phyloP scores from a whole-genome alignment of 1,140 invertebrate species.

The Brachystomella parvula region DNA sequence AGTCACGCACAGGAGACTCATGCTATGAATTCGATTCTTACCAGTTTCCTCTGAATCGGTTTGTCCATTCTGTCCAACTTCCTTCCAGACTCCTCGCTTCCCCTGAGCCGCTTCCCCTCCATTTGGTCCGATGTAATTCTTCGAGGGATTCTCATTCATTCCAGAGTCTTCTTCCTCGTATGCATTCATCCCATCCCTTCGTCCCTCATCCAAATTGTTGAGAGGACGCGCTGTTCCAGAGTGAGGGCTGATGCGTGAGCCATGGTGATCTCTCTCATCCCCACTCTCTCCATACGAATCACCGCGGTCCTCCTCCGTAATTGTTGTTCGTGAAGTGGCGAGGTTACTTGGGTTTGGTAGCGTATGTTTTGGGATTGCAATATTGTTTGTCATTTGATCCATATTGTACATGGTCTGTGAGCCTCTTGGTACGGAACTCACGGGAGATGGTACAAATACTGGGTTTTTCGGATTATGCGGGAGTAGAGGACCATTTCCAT shows the following conservation, averaged over 20 bases:
- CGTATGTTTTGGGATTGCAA: conserved; percentile 37
- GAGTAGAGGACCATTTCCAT: not conserved
- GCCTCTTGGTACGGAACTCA: conserved; percentile 25
- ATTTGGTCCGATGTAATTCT: conserved; percentile 23
- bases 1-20: conserved; percentile 9
- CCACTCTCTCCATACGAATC: conserved; percentile 19
- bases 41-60: conserved; percentile 33
- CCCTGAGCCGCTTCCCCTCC: conserved; percentile 29
- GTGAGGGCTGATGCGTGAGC: conserved; percentile 23
- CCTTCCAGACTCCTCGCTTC: conserved; percentile 34
- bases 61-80: conserved; percentile 27
- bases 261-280: conserved; percentile 14
- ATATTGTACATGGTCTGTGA: conserved; percentile 38
- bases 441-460: conserved; percentile 36
- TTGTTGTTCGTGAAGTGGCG: conserved; percentile 35
- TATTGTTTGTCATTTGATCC: conserved; percentile 39
- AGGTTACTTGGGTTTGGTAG: conserved; percentile 37
- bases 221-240: conserved; percentile 18
- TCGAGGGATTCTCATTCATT: conserved; percentile 24
- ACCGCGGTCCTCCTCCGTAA: conserved; percentile 20
- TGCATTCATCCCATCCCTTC: conserved; percentile 27
- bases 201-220: conserved; percentile 34
- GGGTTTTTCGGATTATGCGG: conserved; percentile 36
- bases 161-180: conserved; percentile 34
- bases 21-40: conserved; percentile 15